A percentile compares a stretch with the other conserved stretches of the same genome.
These are phyloP conservation scores for Hydrozoanthus gracilis DNA, from an alignment of 92 coral and sea anemone genomes.

Conservation along the genomic window DNA sequence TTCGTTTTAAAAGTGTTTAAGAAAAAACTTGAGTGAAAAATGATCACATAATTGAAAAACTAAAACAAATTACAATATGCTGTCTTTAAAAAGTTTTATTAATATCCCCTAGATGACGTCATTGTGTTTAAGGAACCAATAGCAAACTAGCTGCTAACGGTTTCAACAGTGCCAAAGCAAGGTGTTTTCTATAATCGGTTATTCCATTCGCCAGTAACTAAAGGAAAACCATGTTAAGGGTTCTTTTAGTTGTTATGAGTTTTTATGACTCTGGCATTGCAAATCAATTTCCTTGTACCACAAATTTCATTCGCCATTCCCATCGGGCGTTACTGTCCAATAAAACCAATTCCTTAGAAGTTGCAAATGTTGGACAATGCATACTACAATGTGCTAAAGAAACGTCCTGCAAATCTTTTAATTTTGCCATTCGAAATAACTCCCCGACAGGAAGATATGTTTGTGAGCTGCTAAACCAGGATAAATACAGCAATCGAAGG, in stretches of 20 bases:
- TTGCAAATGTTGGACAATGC: not conserved
- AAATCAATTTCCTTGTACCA: constrained; percentile 4
- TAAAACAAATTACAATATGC: too few species aligned
- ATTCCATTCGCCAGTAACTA: not conserved
- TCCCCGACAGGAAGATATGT: not conserved
- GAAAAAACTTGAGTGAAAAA: too few species aligned
- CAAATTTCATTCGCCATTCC: constrained; percentile 8
- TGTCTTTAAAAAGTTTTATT: too few species aligned
- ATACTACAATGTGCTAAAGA: constrained; percentile 12
- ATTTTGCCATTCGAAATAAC: not conserved
- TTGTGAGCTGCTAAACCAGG: not conserved
- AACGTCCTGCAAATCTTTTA: constrained; percentile 12
- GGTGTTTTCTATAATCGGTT: too few species aligned
- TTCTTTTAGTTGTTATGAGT: not conserved
- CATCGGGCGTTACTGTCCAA: not conserved
- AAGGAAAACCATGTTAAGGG: not conserved
- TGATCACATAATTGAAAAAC: too few species aligned
- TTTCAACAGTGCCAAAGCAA: too few species aligned
- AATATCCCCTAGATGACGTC: too few species aligned
- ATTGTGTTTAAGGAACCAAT: too few species aligned
- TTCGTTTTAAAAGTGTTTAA: too few species aligned
- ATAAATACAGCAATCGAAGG: not conserved
- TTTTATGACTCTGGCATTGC: not conserved
- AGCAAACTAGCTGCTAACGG: too few species aligned
- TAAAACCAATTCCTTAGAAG: not conserved